Conservation (phyloP, 2,113 vertebrate genomes). For the Macquaria australasica region DNA sequence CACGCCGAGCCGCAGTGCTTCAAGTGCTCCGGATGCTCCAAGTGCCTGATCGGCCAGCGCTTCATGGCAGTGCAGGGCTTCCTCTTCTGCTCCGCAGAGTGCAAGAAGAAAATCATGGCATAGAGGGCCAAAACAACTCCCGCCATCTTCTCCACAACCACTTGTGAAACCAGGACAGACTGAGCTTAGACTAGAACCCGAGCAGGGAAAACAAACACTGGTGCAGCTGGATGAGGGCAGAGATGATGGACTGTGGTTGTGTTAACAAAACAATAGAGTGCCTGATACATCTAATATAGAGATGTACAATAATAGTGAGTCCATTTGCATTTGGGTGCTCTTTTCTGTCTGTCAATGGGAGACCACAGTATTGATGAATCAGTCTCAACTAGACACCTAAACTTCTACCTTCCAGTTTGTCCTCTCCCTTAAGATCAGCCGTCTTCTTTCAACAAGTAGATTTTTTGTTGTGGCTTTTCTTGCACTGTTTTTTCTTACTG, state of each 20-base stretch:
- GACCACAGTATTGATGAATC: slow-evolving; percentile 1
- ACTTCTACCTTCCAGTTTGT: neutral
- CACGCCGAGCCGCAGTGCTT: slow-evolving; percentile 92
- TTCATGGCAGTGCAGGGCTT: slow-evolving; percentile 93
- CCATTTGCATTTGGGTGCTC: neutral
- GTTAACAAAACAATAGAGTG: slow-evolving; percentile 1
- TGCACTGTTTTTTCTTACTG: slow-evolving; percentile 22
- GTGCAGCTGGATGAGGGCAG: neutral
- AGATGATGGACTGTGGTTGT: neutral
- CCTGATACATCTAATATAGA: slow-evolving; percentile 3
- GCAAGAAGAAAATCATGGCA: slow-evolving; percentile 91
- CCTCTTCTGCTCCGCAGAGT: slow-evolving; percentile 95
- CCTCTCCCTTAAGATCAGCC: slow-evolving; percentile 18
- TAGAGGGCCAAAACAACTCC: slow-evolving; percentile 28
- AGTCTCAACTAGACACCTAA: neutral
- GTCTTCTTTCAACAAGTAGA: neutral
- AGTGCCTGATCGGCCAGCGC: slow-evolving; percentile 92
- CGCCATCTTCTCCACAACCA: neutral
- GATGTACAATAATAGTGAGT: neutral
- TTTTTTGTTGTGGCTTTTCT: neutral
- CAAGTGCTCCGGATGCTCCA: slow-evolving; percentile 93
- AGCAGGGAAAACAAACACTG: slow-evolving; percentile 33
- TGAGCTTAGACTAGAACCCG: neutral
- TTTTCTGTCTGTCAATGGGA: neutral
- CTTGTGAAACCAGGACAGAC: slow-evolving; percentile 20